These are phyloP conservation scores for Octodonta nipae DNA, from an alignment of 2,888 invertebrate species.

Conservation along the genomic window DNA sequence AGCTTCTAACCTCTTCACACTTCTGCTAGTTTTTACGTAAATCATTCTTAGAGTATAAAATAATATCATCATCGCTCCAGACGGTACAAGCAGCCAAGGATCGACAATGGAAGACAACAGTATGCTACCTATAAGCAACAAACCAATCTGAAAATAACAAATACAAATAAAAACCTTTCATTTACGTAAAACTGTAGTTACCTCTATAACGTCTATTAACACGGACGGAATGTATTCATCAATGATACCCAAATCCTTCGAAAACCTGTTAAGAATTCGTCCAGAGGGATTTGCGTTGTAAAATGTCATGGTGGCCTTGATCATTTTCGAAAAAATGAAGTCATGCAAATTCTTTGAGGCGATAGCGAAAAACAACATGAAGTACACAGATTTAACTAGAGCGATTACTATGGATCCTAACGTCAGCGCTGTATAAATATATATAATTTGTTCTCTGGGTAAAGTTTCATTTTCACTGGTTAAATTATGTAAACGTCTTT, in stretches of 20 bases:
- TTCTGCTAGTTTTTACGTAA: conserved; percentile 62
- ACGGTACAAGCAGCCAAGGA: conserved; percentile 54
- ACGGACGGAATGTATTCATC: conserved; percentile 47
- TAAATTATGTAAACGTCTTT: conserved; percentile 13
- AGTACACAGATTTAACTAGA: conserved; percentile 27
- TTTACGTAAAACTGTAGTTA: no score
- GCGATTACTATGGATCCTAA: conserved; percentile 33
- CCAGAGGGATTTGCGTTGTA: conserved; percentile 33
- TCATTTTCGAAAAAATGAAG: conserved; percentile 26
- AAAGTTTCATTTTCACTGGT: conserved; percentile 16
- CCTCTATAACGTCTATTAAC: conserved; percentile 29
- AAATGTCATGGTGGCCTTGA: conserved; percentile 31
- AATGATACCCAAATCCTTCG: conserved; percentile 41
- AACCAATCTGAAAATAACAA: conserved; percentile 24
- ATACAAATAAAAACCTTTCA: no score
- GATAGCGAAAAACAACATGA: conserved; percentile 28
- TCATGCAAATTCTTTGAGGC: conserved; percentile 31
- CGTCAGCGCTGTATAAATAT: conserved; percentile 37
- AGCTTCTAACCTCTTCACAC: conserved; percentile 57
- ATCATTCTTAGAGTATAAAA: conserved; percentile 53
- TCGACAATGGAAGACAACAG: conserved; percentile 60
- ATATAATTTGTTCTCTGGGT: conserved; percentile 29
- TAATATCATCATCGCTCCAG: conserved; percentile 46
- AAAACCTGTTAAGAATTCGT: conserved; percentile 33
- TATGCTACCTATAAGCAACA: conserved; percentile 54